A percentile compares a stretch with the other conserved stretches of the same genome.
Conservation (phyloP, 1,140 invertebrate species). For the Trichogramma pretiosum region DNA sequence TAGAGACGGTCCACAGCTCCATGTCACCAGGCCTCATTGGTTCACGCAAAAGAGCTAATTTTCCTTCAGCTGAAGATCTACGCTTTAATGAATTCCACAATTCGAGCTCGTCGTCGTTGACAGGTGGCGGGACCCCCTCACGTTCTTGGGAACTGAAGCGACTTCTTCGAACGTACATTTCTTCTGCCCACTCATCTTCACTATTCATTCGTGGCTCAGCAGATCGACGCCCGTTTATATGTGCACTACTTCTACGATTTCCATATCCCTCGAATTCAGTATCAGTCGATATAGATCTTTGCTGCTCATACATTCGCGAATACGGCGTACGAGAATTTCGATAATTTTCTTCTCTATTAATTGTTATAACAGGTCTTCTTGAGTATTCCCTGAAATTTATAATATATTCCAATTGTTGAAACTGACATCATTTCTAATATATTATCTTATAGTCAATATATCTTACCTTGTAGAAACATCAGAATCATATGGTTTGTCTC, state of each 20-base stretch:
- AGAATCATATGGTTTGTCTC: conserved; percentile 8
- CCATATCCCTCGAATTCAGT: conserved; percentile 29
- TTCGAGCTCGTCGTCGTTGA: conserved; percentile 10
- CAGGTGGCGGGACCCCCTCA: conserved; percentile 5
- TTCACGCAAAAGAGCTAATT: conserved; percentile 36
- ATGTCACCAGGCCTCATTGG: conserved; percentile 32
- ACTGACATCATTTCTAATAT: too few species aligned
- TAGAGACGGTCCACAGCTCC: conserved; percentile 39
- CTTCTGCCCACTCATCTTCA: conserved; percentile 40
- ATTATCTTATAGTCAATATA: too few species aligned
- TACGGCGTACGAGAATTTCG: conserved; percentile 16
- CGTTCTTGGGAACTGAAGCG: conserved; percentile 25
- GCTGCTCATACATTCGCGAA: conserved; percentile 20
- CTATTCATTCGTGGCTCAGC: conserved; percentile 30
- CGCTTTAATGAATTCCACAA: conserved; percentile 27
- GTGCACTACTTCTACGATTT: background rate
- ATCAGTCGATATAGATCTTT: conserved; percentile 28
- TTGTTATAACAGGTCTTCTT: conserved; percentile 9
- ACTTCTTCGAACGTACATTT: conserved; percentile 31
- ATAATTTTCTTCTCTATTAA: conserved; percentile 23
- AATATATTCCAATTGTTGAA: background rate
- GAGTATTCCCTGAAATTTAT: conserved; percentile 10
- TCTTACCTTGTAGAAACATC: conserved; percentile 3
- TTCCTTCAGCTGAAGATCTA: conserved; percentile 41
- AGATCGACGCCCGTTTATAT: conserved; percentile 8